Evolutionary conservation across 2,113 vertebrate species (phyloP).

Genomic region (Apodemus speciosus): DNA sequence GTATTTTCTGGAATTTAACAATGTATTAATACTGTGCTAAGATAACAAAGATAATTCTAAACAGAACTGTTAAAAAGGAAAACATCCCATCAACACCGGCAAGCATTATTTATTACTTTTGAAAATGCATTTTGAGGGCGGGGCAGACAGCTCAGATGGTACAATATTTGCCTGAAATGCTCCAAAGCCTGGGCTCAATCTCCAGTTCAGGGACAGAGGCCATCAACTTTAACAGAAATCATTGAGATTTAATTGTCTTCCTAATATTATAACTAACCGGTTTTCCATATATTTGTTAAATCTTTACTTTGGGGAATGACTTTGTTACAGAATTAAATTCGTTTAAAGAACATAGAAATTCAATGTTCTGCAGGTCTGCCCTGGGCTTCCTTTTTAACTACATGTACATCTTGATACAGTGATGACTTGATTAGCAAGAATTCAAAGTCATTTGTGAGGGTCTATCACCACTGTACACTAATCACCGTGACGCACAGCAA

Average conservation of each 20-base stretch:
- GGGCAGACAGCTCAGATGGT: background rate
- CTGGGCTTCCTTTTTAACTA: background rate
- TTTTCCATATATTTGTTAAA: conserved; percentile 22
- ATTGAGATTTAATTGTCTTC: conserved; percentile 21
- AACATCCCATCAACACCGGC: background rate
- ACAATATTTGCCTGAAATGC: background rate
- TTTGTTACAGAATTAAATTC: conserved; percentile 16
- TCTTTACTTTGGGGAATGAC: conserved; percentile 7
- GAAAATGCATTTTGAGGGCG: background rate
- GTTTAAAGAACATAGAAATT: conserved; percentile 42
- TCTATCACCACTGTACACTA: background rate
- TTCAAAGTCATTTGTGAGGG: background rate
- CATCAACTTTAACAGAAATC: conserved; percentile 15
- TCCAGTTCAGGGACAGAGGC: background rate
- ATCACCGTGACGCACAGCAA: background rate
- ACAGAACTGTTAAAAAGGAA: conserved; percentile 48
- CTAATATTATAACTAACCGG: background rate
- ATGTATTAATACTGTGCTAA: conserved; percentile 65
- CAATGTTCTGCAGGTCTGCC: conserved; percentile 29
- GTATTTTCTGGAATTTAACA: conserved; percentile 70
- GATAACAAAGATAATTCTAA: conserved; percentile 52
- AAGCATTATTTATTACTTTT: background rate
- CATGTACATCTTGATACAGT: conserved; percentile 16
- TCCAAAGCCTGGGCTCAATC: background rate
- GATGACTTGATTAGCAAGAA: conserved; percentile 39